Base-by-base conservation (phyloP, 2,113 vertebrate genomes). In the Xiphophorus maculatus region DNA sequence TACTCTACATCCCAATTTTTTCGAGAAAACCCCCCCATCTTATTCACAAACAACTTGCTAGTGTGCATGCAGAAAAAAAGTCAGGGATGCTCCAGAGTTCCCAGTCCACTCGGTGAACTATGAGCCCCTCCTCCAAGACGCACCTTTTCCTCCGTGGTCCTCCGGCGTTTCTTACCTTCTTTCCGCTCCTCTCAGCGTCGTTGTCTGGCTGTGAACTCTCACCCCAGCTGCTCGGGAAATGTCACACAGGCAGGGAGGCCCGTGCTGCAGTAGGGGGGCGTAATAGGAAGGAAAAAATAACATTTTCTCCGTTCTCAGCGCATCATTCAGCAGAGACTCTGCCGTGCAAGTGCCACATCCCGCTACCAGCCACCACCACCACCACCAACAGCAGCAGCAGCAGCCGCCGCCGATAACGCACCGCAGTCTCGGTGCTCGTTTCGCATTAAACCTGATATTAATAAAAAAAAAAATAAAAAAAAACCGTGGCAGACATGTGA, bases 151-250 rank as follows among this genome's bases (percentile, higher is more conserved):
- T 73, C 74, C 48, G 58, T 10, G 91, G 93, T 95, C 94, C 94
- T 95, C 94, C 94, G 93, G 92, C 91, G 77, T 84, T 77, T 80
- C 89, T 89, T 94, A 93, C 94, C 94, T 95, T 95, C 94, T 95
- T 94, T 93, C 85, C 90, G 85, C 89, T 86, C 80, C 68, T 79
- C 76, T 85, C 86, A 85, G 87, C 88, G 89, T 95, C 93, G 94
- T 95, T 94, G 95, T 95, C 94, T 94, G 90, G 80, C 82, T 85
- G 90, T 93, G 93, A 95, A 95, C 95, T 95, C 91, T 95, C 93
- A 95, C 92, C 94, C 93, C 91, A 90, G 91, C 88, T 93, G 93
- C 90, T 92, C 82, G 91, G 93, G 92, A 94, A 93, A 95, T 94
- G 94, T 94, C 95, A 95, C 88, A 84, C 89, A 91, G 89, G 76